Evolutionary conservation across 2,797 vertebrate genomes (phyloP).

Genomic region (Schizopygopsis malacanthus): DNA sequence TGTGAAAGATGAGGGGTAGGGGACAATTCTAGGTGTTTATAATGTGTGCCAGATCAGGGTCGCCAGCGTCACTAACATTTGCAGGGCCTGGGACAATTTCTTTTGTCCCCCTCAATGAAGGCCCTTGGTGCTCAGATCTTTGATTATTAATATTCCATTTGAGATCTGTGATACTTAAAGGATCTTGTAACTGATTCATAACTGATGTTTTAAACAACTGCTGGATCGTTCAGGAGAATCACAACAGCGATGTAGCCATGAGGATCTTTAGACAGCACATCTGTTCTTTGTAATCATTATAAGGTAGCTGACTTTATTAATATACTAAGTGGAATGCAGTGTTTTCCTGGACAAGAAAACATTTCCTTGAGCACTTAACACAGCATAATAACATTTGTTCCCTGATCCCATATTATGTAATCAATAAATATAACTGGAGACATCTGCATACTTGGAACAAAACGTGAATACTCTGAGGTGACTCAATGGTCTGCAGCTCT

Average conservation of each 20-base stretch:
- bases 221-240: not conserved
- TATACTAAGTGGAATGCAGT: not conserved
- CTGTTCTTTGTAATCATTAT: not conserved
- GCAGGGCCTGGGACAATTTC: not conserved
- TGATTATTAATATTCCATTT: conserved; percentile 6
- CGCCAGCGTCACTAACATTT: not conserved
- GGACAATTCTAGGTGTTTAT: not conserved
- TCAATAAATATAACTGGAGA: not conserved
- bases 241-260: not conserved
- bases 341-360: not conserved
- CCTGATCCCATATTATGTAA: not conserved
- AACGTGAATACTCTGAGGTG: conserved; percentile 4
- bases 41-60: not conserved
- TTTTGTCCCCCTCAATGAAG: not conserved
- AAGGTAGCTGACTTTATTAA: not conserved
- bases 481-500: conserved; percentile 1
- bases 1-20: not conserved
- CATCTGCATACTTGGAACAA: conserved; percentile 13
- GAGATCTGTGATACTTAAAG: not conserved
- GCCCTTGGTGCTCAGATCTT: conserved; percentile 23
- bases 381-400: not conserved
- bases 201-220: not conserved
- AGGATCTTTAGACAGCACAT: not conserved
- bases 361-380: not conserved
- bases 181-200: not conserved